Percentiles rank a stretch among this genome's conserved stretches.
phyloP scores from a whole-genome alignment of 2,888 invertebrate species.

The Drosophila peninsularis region DNA sequence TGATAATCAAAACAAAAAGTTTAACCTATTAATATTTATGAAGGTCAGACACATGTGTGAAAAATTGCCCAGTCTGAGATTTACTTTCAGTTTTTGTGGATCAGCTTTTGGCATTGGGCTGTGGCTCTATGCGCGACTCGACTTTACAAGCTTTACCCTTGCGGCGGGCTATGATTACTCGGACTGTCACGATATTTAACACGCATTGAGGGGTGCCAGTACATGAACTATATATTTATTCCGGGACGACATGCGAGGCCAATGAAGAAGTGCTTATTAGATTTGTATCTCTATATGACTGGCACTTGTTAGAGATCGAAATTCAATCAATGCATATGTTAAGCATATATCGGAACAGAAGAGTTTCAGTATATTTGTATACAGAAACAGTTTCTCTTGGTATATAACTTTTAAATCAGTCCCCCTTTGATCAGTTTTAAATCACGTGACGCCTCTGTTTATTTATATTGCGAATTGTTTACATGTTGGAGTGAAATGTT shows the following conservation, averaged over 20 bases:
- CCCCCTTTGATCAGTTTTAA: not conserved
- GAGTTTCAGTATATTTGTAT: too few species aligned
- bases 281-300: not conserved
- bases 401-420: not conserved
- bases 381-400: too few species aligned
- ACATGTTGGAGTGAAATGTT: conserved; percentile 48
- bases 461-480: conserved; percentile 45
- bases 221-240: conserved; percentile 3
- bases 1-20: conserved; percentile 13
- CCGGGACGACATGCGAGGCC: conserved; percentile 11
- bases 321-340: not conserved
- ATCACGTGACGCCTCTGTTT: conserved; percentile 25
- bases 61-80: conserved; percentile 30
- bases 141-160: not conserved
- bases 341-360: too few species aligned
- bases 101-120: conserved; percentile 29
- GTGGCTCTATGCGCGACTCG: not conserved
- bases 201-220: conserved; percentile 9
- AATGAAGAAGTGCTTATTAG: not conserved
- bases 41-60: conserved; percentile 54
- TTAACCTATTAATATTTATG: conserved; percentile 67
- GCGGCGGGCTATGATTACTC: not conserved
- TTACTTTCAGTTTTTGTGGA: conserved; percentile 63
- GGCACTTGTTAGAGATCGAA: not conserved
- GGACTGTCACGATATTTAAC: conserved; percentile 1